Percentiles rank a stretch among this genome's conserved stretches.
phyloP scores from a whole-genome alignment of 2,113 vertebrate genomes.

The Brachirus orientalis region DNA sequence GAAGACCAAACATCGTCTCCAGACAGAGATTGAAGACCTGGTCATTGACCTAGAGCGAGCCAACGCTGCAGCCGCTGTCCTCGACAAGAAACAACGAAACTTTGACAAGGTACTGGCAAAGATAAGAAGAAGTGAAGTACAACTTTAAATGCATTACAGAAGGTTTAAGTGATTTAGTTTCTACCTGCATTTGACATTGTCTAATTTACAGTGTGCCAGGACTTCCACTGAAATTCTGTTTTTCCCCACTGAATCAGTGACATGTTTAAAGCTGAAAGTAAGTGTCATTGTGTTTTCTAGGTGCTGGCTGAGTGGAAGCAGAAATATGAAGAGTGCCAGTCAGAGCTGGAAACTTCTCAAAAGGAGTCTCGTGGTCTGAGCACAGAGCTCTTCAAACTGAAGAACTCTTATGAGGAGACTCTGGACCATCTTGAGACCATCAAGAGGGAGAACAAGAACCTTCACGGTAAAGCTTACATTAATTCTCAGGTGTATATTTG shows the following conservation, averaged over 20 bases:
- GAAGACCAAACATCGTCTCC: constrained; percentile 93
- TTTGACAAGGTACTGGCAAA: constrained; percentile 82
- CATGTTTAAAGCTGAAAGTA: no score
- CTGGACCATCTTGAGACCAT: constrained; percentile 90
- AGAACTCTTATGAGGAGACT: constrained; percentile 91
- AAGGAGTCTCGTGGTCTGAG: constrained; percentile 90
- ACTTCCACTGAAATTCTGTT: not conserved
- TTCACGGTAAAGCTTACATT: constrained; percentile 84
- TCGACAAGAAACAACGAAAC: constrained; percentile 95
- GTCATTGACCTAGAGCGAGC: constrained; percentile 89
- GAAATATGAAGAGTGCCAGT: constrained; percentile 91
- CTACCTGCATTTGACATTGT: not conserved
- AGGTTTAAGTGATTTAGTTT: not conserved
- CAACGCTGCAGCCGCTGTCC: constrained; percentile 84
- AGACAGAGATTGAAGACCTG: constrained; percentile 92
- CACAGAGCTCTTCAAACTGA: constrained; percentile 93
- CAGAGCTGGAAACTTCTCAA: constrained; percentile 89
- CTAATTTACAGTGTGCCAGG: not conserved
- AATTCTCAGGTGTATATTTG: not conserved
- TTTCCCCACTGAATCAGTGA: not conserved
- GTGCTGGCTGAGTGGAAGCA: constrained; percentile 89
- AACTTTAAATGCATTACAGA: not conserved
- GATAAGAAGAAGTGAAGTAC: no score
- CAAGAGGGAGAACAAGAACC: constrained; percentile 94
- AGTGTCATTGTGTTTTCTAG: constrained; percentile 21